Evolutionary conservation across 2,888 invertebrate genomes (phyloP), one percentile per base, ranked within the genome.

Genomic region (Lasioglossum lativentre): DNA sequence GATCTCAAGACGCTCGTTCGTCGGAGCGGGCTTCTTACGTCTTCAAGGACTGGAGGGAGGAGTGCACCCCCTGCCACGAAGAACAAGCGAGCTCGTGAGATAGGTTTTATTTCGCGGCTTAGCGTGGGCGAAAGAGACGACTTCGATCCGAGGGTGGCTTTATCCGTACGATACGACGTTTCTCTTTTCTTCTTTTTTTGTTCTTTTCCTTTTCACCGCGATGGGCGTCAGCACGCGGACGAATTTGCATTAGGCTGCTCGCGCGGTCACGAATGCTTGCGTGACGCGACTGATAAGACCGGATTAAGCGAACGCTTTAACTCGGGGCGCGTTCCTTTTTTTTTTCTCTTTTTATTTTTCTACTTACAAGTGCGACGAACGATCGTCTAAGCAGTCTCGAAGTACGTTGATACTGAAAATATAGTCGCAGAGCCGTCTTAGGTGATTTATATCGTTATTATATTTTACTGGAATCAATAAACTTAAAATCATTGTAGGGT

Each of bases 211-310:
- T 73, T 40, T 45, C 78, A 82, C 75, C 34, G 40, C 80, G 74
- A 42, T 63, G 70, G 56, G 56, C 79, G 84, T 80, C 59, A 76
- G 40, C 82, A 75, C 82, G 80, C 83, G 66, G 73, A 72, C 83
- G 82, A 91, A 92, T 93, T 93, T 92, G 86, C 92, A 92, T 92
- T 88, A 88, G 82, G 74, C 85, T 42, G 59, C 86, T 76, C 83
- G 74, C 84, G 76, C 77, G 78, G 85, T 86, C 85, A 88, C 88
- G 87, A 88, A 87, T 87, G 85, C 78, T 93, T 89, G 92, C 93
- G 93, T 93, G 93, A 86, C 87, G 38, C 78, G 91, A 92, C 90
- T 92, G 92, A 93, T 92, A 93, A 93, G 87, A 91, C 84, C 68
- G 81, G 75, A 85, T 90, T 86, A 88, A 90, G 86, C 87, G 89